phyloP scores from a whole-genome alignment of 2,888 invertebrate species.

The Andrena fulva region DNA sequence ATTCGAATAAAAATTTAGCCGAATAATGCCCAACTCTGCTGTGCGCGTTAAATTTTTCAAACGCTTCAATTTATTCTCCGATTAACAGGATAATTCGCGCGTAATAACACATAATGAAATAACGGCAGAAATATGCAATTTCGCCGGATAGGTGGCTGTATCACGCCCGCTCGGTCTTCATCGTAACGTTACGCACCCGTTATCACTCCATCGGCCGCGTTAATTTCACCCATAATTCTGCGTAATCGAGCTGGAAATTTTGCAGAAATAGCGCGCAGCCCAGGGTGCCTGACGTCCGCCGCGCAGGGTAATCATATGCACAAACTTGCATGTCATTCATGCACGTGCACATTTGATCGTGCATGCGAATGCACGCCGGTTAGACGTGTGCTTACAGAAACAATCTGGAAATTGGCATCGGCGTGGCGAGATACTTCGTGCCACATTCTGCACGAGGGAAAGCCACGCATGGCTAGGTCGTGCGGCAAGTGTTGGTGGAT shows the following conservation, averaged over 20 bases:
- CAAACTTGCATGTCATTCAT: constrained; percentile 51
- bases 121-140: constrained; percentile 43
- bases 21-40: too few species aligned
- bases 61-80: background rate
- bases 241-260: constrained; percentile 54
- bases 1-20: too few species aligned
- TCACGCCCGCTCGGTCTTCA: constrained; percentile 24
- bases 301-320: constrained; percentile 30
- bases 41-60: background rate
- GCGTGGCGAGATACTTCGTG: constrained; percentile 69
- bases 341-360: constrained; percentile 38
- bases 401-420: constrained; percentile 28
- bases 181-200: constrained; percentile 39
- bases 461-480: constrained; percentile 22
- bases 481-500: background rate
- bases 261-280: constrained; percentile 40
- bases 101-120: constrained; percentile 42
- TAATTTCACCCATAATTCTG: constrained; percentile 55
- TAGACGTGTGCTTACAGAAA: constrained; percentile 27
- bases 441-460: constrained; percentile 65
- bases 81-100: background rate
- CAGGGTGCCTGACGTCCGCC: background rate
- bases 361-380: constrained; percentile 21
- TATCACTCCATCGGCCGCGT: constrained; percentile 35
- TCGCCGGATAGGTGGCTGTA: background rate